These are phyloP conservation scores for Parthenolecanium corni DNA, from an alignment of 2,888 invertebrate genomes.

Conservation along the genomic window DNA sequence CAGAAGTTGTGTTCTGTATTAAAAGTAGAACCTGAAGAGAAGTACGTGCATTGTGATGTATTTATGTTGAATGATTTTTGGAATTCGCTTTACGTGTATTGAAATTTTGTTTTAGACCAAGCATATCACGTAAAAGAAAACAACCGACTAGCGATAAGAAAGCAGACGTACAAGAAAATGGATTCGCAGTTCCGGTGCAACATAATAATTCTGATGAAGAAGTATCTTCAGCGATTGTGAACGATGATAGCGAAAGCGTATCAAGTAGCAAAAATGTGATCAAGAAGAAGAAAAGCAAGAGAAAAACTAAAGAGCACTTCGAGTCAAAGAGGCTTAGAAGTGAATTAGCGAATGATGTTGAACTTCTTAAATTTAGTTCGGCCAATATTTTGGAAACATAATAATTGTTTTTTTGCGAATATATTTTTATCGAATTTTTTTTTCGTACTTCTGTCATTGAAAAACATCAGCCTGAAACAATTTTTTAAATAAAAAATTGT, in stretches of 20 bases:
- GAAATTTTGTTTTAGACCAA: background rate
- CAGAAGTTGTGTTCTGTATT: constrained; percentile 5
- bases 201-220: background rate
- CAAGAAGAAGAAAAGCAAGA: constrained; percentile 15
- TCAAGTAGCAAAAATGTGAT: background rate
- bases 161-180: background rate
- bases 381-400: background rate
- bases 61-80: too few species aligned
- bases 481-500: too few species aligned
- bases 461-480: too few species aligned
- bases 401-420: background rate
- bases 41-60: background rate
- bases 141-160: background rate
- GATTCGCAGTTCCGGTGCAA: background rate
- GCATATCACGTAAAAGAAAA: constrained; percentile 14
- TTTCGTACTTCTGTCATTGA: background rate
- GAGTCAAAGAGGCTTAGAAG: constrained; percentile 6
- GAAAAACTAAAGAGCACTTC: constrained; percentile 10
- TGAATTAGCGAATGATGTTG: constrained; percentile 17
- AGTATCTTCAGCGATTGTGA: background rate
- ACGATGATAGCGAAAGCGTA: background rate
- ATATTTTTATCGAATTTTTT: background rate
- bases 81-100: background rate
- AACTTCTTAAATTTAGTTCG: constrained; percentile 16
- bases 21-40: background rate